Evolutionary conservation across 2,888 invertebrate species (phyloP).

Genomic region (Eurytoma adleriae): DNA sequence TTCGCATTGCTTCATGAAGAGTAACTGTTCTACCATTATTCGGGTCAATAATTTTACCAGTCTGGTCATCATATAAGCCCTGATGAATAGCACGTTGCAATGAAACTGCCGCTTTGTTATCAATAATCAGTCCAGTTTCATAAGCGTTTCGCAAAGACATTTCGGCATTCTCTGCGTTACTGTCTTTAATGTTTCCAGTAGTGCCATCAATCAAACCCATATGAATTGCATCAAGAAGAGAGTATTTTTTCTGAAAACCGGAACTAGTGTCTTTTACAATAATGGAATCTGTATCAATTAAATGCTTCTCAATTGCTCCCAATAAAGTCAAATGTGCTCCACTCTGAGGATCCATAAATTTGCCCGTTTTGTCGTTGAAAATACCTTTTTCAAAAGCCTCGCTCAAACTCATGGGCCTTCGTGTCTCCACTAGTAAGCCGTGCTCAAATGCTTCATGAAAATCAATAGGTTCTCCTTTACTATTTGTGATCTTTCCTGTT

Average conservation of each 20-base stretch:
- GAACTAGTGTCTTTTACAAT: slow-evolving; percentile 87
- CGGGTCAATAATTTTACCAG: slow-evolving; percentile 90
- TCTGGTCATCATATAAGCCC: slow-evolving; percentile 88
- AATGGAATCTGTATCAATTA: slow-evolving; percentile 91
- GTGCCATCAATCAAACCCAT: slow-evolving; percentile 85
- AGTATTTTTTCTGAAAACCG: slow-evolving; percentile 86
- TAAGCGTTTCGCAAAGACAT: slow-evolving; percentile 87
- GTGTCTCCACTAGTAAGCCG: slow-evolving; percentile 88
- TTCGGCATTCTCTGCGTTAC: slow-evolving; percentile 81
- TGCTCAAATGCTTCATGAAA: slow-evolving; percentile 91
- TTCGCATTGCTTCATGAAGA: slow-evolving; percentile 88
- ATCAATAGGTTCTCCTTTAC: slow-evolving; percentile 81
- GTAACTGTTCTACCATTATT: slow-evolving; percentile 87
- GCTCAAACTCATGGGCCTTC: slow-evolving; percentile 87
- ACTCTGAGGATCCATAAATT: slow-evolving; percentile 89
- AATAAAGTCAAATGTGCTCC: slow-evolving; percentile 87
- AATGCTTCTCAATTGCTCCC: slow-evolving; percentile 88
- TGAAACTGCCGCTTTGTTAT: slow-evolving; percentile 88
- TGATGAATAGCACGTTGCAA: slow-evolving; percentile 91
- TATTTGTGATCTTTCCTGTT: slow-evolving; percentile 82
- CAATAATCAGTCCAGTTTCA: slow-evolving; percentile 87
- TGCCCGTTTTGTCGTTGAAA: slow-evolving; percentile 86
- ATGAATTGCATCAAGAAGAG: slow-evolving; percentile 87
- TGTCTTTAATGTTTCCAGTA: slow-evolving; percentile 84
- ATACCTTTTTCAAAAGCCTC: slow-evolving; percentile 90